Base-by-base conservation (phyloP, 2,113 vertebrate genomes). In the Pardalotus punctatus region DNA sequence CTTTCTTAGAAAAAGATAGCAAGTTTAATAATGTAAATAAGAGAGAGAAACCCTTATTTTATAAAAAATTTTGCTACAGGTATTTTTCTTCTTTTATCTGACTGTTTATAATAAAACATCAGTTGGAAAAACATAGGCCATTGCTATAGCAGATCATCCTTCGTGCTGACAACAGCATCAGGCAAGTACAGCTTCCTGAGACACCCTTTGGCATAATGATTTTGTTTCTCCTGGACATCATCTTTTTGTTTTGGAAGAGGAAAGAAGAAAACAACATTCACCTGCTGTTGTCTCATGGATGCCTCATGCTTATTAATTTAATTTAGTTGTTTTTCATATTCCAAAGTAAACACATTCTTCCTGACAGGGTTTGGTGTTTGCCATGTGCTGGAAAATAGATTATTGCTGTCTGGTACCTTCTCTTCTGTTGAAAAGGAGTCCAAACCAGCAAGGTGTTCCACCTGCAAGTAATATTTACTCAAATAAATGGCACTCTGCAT, bases 181-280 rank as follows among this genome's bases (percentile, higher is more conserved):
- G 38, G 21, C 64, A 71, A 56, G 24, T 28, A 35, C 1, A 5
- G 35, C 60, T 84, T 88, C 76, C 72, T 74, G 18, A 70, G 47
- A 71, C 22, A 65, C 12, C 42, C 20, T 61, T 72, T 90, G 50
- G 38, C 22, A 4, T 20, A 31, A 36, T 0, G 1, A 17, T 65
- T 85, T 81, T 93, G 53, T 89, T 91, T 93, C 77, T 91, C 73
- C 86, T 93, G 86, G 73, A 82, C 73, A 60, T 48, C 40, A 60
- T 23, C 25, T 51, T 91, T 42, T 22, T 43, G 33, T 66, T 94
- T 93, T 80, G 66, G 90, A 93, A 61, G 54, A 80, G 29, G 8
- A 18, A 3, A 35, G 6, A 54, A 51, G 60, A 76, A 18, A 48
- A 50, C 29, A 42, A 21, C 31, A 38, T 60, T 88, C 5, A 10